A percentile compares a stretch with the other conserved stretches of the same genome.
phyloP scores from a whole-genome alignment of 2,797 vertebrate genomes.

The Rousettus madagascariensis region DNA sequence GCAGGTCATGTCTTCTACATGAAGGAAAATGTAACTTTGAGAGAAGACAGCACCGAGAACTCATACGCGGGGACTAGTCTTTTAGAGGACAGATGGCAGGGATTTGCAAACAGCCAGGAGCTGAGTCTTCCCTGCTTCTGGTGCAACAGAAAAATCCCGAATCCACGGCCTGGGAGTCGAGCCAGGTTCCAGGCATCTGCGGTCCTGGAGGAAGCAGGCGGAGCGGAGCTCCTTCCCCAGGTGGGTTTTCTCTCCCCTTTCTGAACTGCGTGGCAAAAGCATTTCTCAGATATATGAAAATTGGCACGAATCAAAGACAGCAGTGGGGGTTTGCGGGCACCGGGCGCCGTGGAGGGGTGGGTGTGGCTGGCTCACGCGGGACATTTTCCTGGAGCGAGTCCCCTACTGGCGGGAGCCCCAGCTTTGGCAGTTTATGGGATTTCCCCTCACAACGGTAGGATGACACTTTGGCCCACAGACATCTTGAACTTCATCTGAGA shows the following conservation, averaged over 20 bases:
- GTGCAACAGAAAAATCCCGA: neutral
- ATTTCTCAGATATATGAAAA: neutral
- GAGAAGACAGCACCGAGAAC: neutral
- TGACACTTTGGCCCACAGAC: neutral
- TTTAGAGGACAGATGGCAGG: neutral
- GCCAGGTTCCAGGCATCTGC: neutral
- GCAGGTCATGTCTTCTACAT: neutral
- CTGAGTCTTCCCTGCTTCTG: neutral
- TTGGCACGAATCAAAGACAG: neutral
- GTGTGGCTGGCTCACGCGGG: neutral
- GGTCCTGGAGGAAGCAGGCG: neutral
- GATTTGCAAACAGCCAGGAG: neutral
- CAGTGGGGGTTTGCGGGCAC: neutral
- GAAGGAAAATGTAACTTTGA: neutral
- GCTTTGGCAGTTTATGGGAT: neutral
- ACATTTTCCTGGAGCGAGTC: neutral
- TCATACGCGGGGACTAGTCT: accelerated
- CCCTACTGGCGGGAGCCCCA: neutral
- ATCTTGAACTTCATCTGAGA: neutral
- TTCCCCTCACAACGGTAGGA: neutral
- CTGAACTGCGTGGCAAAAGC: neutral
- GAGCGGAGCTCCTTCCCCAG: neutral
- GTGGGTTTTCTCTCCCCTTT: neutral
- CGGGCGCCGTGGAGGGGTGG: neutral
- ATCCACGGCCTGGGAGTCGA: neutral